Evolutionary conservation across 2,797 vertebrate species (phyloP), one percentile per base, ranked within the genome.

Genomic region (Neomorphus geoffroyi): DNA sequence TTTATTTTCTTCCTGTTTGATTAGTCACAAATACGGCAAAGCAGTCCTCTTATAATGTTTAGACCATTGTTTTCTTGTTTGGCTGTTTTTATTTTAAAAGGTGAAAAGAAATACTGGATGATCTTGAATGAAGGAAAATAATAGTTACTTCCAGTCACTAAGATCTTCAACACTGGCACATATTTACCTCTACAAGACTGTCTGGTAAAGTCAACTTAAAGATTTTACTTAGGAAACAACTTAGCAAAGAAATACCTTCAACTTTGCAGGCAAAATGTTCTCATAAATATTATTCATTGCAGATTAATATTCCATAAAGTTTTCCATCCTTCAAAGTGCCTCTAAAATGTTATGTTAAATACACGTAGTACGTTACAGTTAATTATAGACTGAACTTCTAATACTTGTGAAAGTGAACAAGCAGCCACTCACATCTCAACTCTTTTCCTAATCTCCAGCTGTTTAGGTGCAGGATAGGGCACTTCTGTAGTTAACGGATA

Each of bases 281-380:
- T 94, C 58, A 89, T 90, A 94, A 92, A 86, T 93, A 96, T 92
- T 56, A 95, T 88, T 96, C 58, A 89, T 88, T 96, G 37, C 35
- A 72, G 60, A 88, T 91, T 96, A 96, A 94, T 91, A 61, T 48
- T 77, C 79, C 94, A 88, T 95, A 85, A 93, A 80, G 22, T 94
- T 61, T 85, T 33, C 39, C 61, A 23, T 83, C 41, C 58, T 70
- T 86, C 21, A 57, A 62, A 53, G 19, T 3, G 3, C 28, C 48
- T 84, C 70, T 83, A 78, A 92, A 79, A 57, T 79, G 32, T 74
- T 84, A 11, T 69, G 13, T 88, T 94, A n/a, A 81, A 50, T 80
- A 18, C 87, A 57, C 35, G 26, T 86, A 70, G 43, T 82, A 5
- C 53, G 32, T 35, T 56, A 51, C 32, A 64, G 35, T 62, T 91